Conservation (phyloP, 2,113 vertebrate species). For the Stictonetta naevosa region DNA sequence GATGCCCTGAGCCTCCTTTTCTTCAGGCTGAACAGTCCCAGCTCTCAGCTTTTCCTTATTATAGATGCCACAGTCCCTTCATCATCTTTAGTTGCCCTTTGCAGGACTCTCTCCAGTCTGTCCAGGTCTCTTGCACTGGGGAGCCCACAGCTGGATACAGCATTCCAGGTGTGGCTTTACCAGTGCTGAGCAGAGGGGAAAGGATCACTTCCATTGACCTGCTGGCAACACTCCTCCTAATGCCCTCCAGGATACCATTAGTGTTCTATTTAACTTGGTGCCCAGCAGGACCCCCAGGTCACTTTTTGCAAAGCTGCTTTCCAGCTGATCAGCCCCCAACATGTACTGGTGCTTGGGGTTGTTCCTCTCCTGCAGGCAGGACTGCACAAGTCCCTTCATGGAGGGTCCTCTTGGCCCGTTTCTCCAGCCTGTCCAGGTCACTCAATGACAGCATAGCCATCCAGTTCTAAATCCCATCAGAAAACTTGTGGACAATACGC, state of each 20-base stretch:
- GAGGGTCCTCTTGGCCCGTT: not conserved
- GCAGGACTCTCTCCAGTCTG: not conserved
- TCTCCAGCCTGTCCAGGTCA: not conserved
- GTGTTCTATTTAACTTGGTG: not conserved
- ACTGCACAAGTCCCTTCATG: not conserved
- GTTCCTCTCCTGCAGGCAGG: not conserved
- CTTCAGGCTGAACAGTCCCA: not conserved
- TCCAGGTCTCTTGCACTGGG: not conserved
- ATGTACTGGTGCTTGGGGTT: not conserved
- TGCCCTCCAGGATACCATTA: not conserved
- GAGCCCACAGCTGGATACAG: not conserved
- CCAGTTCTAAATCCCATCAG: not conserved
- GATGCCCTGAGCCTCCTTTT: not conserved
- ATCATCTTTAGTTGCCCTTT: not conserved
- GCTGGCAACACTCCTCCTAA: not conserved
- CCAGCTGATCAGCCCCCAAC: not conserved
- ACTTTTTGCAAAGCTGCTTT: not conserved
- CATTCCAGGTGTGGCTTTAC: not conserved
- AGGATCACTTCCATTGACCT: not conserved
- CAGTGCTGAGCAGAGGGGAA: not conserved
- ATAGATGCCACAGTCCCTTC: not conserved
- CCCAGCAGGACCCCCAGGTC: not conserved
- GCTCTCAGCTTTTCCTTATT: not conserved
- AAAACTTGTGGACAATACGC: not conserved
- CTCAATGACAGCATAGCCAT: not conserved